Conservation (phyloP, 2,113 vertebrate species). For the Rattus norvegicus region DNA sequence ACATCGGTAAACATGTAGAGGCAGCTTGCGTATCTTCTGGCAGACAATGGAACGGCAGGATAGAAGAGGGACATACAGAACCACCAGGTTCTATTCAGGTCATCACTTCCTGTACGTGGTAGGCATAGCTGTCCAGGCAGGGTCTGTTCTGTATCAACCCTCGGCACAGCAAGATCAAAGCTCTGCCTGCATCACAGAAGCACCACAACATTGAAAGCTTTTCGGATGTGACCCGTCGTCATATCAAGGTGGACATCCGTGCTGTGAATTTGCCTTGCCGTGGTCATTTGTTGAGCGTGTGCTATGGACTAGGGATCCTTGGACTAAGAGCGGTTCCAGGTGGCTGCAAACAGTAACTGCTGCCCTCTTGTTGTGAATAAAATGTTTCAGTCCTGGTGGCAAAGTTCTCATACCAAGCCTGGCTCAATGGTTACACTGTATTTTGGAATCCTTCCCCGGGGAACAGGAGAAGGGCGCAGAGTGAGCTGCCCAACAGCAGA, state of each 20-base stretch:
- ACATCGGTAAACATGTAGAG: neutral
- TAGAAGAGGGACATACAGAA: neutral
- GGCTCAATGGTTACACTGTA: neutral
- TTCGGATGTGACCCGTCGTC: neutral
- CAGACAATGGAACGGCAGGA: neutral
- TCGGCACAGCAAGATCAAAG: neutral
- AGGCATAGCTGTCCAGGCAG: neutral
- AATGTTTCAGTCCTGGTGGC: neutral
- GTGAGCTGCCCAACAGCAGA: neutral
- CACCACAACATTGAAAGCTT: too few relatives aligned
- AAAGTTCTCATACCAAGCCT: neutral
- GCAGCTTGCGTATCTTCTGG: neutral
- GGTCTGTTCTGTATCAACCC: too few relatives aligned
- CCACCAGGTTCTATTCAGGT: neutral
- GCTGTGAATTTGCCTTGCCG: neutral
- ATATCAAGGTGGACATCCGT: neutral
- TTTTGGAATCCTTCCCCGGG: neutral
- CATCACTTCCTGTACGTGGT: accelerated
- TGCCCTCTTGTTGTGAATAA: neutral
- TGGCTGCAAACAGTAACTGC: neutral
- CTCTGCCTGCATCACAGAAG: neutral
- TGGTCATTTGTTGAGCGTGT: neutral
- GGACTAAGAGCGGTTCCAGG: neutral
- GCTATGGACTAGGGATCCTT: neutral
- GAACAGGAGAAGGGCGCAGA: neutral